Percentiles rank a stretch among this genome's conserved stretches.
Conservation (phyloP, 2,888 invertebrate genomes). For the Prosapia bicincta region DNA sequence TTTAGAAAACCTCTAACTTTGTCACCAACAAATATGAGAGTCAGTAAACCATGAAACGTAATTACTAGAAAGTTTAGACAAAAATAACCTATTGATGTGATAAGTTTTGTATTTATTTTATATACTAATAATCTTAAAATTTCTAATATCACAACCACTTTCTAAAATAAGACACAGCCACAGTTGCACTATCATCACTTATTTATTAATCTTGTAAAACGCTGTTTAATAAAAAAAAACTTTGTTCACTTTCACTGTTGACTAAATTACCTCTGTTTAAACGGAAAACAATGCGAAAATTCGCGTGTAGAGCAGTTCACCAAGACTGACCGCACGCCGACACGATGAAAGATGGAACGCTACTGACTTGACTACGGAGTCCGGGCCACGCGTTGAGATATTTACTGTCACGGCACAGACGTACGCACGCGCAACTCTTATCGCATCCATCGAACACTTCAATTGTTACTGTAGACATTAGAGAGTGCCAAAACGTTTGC, state of each 20-base stretch:
- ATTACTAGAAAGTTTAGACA: too few relatives aligned
- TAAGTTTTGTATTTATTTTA: too few relatives aligned
- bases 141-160: background rate
- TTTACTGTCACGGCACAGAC: background rate
- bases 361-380: background rate
- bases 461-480: conserved; percentile 9
- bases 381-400: conserved; percentile 4
- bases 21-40: too few relatives aligned
- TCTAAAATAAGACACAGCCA: background rate
- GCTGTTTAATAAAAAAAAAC: too few relatives aligned
- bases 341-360: background rate
- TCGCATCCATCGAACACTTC: conserved; percentile 22
- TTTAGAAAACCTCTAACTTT: too few relatives aligned
- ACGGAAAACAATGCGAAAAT: too few relatives aligned
- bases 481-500: background rate
- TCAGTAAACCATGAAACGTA: too few relatives aligned
- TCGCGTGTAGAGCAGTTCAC: too few relatives aligned
- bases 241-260: too few relatives aligned
- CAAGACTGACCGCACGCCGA: background rate
- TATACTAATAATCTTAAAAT: background rate
- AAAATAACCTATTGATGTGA: too few relatives aligned
- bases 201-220: too few relatives aligned
- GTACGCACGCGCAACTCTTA: conserved; percentile 3
- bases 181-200: background rate
- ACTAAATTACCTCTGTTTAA: too few relatives aligned